Evolutionary conservation across 2,888 invertebrate species (phyloP).

Genomic region (Operophtera brumata): DNA sequence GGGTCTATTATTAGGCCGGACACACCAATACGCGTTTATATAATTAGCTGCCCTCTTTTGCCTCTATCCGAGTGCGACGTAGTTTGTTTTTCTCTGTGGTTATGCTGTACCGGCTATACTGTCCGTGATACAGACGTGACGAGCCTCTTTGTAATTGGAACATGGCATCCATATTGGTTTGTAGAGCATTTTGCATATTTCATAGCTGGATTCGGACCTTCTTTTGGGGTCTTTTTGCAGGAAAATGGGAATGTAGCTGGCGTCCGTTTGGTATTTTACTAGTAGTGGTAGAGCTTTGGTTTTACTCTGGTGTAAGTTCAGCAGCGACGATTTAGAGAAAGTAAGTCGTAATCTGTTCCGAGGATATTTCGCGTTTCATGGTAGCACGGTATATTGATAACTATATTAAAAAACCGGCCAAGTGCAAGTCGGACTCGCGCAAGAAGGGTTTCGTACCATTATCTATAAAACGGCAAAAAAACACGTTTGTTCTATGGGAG

Average conservation of each 20-base stretch:
- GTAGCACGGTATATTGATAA: too few species aligned
- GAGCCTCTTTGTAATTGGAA: constrained; percentile 58
- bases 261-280: constrained; percentile 16
- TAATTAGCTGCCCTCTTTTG: not conserved
- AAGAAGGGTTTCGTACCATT: too few species aligned
- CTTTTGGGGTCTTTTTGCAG: constrained; percentile 23
- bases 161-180: constrained; percentile 57
- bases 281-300: not conserved
- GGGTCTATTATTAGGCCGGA: too few species aligned
- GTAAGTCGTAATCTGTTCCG: too few species aligned
- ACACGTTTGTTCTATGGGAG: too few species aligned
- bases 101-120: constrained; percentile 2
- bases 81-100: not conserved
- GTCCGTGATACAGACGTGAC: constrained; percentile 27
- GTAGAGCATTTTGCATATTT: constrained; percentile 57
- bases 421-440: too few species aligned
- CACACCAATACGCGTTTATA: too few species aligned
- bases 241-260: constrained; percentile 17
- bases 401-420: too few species aligned
- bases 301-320: too few species aligned
- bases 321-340: too few species aligned
- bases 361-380: too few species aligned
- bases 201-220: constrained; percentile 35
- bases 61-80: not conserved
- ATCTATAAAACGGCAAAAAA: too few species aligned